Evolutionary conservation across 2,113 vertebrate species (phyloP).

Genomic region (Agapornis roseicollis): DNA sequence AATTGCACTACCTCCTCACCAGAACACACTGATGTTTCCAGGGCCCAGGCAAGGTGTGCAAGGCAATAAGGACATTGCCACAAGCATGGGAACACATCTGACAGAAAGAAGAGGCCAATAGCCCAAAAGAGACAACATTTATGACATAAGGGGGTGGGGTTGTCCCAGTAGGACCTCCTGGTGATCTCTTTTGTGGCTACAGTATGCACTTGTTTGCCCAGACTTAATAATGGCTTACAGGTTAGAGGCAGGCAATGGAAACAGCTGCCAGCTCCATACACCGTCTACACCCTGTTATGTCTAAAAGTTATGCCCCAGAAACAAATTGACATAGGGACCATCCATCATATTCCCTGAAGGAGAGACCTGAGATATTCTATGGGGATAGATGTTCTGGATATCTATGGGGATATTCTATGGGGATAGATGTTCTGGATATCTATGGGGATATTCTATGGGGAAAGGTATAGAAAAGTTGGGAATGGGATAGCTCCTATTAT

Average conservation of each 20-base stretch:
- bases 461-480: neutral
- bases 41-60: neutral
- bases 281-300: neutral
- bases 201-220: fast-evolving
- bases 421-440: no score
- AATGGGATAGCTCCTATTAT: neutral
- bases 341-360: neutral
- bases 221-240: neutral
- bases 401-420: neutral
- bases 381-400: no score
- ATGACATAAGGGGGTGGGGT: neutral
- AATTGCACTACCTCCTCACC: neutral
- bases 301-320: neutral
- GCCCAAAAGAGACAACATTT: neutral
- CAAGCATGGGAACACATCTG: neutral
- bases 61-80: fast-evolving
- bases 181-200: neutral
- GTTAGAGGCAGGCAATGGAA: neutral
- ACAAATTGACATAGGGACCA: neutral
- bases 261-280: neutral
- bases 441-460: neutral
- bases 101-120: neutral
- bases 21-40: neutral
- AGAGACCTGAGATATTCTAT: neutral
- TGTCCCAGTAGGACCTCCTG: neutral